Evolutionary conservation across 2,888 invertebrate species (phyloP).

Genomic region (Epirrhoe tristata): DNA sequence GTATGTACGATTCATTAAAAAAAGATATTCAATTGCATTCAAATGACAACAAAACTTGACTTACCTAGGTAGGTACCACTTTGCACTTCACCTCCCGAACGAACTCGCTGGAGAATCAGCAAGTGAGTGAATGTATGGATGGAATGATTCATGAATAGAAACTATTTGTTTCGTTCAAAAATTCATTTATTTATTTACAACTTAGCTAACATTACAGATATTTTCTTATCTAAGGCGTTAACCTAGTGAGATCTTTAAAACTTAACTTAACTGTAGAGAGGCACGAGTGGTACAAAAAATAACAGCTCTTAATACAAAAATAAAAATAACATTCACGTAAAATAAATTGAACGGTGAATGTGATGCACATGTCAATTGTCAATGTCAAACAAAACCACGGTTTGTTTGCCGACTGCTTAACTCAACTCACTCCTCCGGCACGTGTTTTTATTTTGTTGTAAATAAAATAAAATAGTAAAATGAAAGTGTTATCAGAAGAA

Average conservation of each 20-base stretch:
- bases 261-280: too few species aligned
- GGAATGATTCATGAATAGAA: constrained; percentile 10
- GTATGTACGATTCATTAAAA: too few species aligned
- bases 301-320: too few species aligned
- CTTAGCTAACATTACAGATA: too few species aligned
- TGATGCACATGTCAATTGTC: not conserved
- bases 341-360: too few species aligned
- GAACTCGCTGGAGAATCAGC: constrained; percentile 42
- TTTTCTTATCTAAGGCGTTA: too few species aligned
- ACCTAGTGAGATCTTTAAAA: too few species aligned
- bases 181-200: too few species aligned
- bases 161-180: constrained; percentile 33
- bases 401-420: constrained; percentile 1
- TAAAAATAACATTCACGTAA: too few species aligned
- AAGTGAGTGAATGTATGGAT: constrained; percentile 42
- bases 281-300: too few species aligned
- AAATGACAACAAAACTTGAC: constrained; percentile 47
- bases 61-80: too few species aligned
- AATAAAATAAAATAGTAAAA: constrained; percentile 63
- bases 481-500: constrained; percentile 96
- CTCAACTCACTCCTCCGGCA: constrained; percentile 33
- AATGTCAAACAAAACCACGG: constrained; percentile 2
- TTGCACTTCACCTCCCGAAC: constrained; percentile 44
- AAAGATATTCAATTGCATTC: too few species aligned
- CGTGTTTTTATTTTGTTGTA: constrained; percentile 57